phyloP scores from a whole-genome alignment of 2,113 vertebrate species.

The Hypomesus transpacificus region DNA sequence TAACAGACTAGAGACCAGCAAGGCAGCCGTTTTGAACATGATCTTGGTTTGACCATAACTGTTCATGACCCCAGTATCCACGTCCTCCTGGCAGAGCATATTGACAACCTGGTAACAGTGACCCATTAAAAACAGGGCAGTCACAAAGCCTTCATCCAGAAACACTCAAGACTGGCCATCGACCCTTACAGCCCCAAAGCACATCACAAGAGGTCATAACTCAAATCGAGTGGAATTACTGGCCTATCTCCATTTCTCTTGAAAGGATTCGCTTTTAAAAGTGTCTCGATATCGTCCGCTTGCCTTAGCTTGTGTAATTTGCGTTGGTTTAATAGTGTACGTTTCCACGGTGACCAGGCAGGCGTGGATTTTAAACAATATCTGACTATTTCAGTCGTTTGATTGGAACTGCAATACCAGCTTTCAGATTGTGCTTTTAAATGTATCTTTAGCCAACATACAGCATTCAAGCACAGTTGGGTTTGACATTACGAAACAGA shows the following conservation, averaged over 20 bases:
- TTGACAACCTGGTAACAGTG: constrained; percentile 46
- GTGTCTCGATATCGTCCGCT: background rate
- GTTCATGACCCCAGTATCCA: no score
- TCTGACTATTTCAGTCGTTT: background rate
- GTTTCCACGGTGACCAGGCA: background rate
- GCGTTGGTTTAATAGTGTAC: no score
- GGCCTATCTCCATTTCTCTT: background rate
- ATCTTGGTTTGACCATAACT: constrained; percentile 25
- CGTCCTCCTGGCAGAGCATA: background rate
- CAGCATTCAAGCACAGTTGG: no score
- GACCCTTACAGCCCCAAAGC: constrained; percentile 35
- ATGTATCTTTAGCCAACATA: no score
- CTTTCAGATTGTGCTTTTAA: no score
- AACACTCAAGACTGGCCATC: constrained; percentile 38
- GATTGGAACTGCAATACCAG: background rate
- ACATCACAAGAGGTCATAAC: constrained; percentile 12
- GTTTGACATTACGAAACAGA: no score
- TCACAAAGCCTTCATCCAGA: constrained; percentile 37
- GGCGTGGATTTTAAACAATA: background rate
- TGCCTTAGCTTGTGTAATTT: background rate
- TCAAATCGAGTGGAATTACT: constrained; percentile 45
- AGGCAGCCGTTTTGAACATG: constrained; percentile 30
- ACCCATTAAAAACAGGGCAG: constrained; percentile 46
- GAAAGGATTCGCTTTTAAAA: background rate
- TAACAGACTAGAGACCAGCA: constrained; percentile 43